These are phyloP conservation scores for Bujurquina vittata DNA, from an alignment of 2,113 vertebrate species.

Conservation along the genomic window DNA sequence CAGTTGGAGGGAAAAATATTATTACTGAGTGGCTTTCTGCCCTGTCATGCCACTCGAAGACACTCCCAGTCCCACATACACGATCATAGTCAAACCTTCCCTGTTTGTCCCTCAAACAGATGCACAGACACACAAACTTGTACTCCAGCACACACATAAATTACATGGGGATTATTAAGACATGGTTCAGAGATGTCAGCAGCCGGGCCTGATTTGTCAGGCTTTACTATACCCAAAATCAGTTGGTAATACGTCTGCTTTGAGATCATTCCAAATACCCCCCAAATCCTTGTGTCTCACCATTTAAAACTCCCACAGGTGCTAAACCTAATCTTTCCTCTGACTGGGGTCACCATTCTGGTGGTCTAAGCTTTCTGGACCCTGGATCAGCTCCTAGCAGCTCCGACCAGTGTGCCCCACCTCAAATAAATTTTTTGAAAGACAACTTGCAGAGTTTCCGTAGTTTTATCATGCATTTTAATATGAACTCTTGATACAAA, in stretches of 20 bases:
- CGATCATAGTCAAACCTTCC: slow-evolving; percentile 28
- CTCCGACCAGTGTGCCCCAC: slow-evolving; percentile 5
- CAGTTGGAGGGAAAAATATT: slow-evolving; percentile 47
- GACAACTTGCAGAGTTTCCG: background rate
- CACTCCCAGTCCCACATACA: slow-evolving; percentile 27
- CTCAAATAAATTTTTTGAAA: background rate
- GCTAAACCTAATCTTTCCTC: slow-evolving; percentile 70
- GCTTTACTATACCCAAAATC: slow-evolving; percentile 71
- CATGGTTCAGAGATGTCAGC: slow-evolving; percentile 56
- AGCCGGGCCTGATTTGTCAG: slow-evolving; percentile 59
- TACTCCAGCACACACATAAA: slow-evolving; percentile 40
- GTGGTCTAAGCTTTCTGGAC: slow-evolving; percentile 57
- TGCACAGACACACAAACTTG: slow-evolving; percentile 21
- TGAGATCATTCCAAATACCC: slow-evolving; percentile 67
- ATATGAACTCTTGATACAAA: background rate
- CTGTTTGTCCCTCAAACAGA: slow-evolving; percentile 2
- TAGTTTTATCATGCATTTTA: background rate
- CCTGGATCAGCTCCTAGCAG: slow-evolving; percentile 35
- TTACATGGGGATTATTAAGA: slow-evolving; percentile 59
- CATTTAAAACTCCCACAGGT: slow-evolving; percentile 72
- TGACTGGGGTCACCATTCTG: slow-evolving; percentile 64
- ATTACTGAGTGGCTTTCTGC: slow-evolving; percentile 47
- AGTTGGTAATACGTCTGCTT: slow-evolving; percentile 68
- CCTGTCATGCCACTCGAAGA: slow-evolving; percentile 1
- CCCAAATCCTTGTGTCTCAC: slow-evolving; percentile 68